Evolutionary conservation across 1,140 invertebrate genomes (phyloP), one percentile per base, ranked within the genome.

Genomic region (Wasmannia auropunctata): DNA sequence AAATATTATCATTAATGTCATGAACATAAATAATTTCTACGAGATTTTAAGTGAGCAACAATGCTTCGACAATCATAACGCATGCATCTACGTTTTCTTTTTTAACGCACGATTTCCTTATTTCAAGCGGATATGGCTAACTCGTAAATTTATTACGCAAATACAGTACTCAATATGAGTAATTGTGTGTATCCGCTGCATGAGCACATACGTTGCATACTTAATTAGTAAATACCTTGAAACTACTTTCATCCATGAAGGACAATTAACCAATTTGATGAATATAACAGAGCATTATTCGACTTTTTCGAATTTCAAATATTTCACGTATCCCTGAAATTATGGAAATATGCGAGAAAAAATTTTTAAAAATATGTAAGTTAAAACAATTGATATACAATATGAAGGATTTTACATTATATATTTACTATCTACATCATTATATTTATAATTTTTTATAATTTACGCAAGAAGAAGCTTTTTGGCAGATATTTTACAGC

Each of bases 171-270:
- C 22, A 63, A 72, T 58, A 28, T 51, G 25, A 8, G 19, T 81
- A 63, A 65, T 16, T 43, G 22, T 19, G 19, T 40, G 11, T 58
- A 51, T n/a, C 11, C 34, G 31, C 8, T 63, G 37, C 7, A 28
- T 28, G 14, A 6, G 3, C 25, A 22, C 49, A 54, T 67, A 34
- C 14, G 4, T 37, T 31, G 62, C 46, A 56, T 60, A 22, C 14
- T 34, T 2, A 28, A 80, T 10, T 19, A 77, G 11, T 14, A 72
- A 72, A 56, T 14, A 25, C 40, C 40, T 80, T 81, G 63, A 86
- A 3, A 37, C 1, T 37, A 77, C 25, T 85, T 85, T 85, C 63
- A 49, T 86, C 14, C 10, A 37, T 22, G 31, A 81, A 81, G 62
- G n/a, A 67, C n/a, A 56, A 79, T 69, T 54, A 67, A 10, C 8